These are phyloP conservation scores for Thymelicus acteon DNA, from an alignment of 2,888 invertebrate genomes.

Conservation along the genomic window DNA sequence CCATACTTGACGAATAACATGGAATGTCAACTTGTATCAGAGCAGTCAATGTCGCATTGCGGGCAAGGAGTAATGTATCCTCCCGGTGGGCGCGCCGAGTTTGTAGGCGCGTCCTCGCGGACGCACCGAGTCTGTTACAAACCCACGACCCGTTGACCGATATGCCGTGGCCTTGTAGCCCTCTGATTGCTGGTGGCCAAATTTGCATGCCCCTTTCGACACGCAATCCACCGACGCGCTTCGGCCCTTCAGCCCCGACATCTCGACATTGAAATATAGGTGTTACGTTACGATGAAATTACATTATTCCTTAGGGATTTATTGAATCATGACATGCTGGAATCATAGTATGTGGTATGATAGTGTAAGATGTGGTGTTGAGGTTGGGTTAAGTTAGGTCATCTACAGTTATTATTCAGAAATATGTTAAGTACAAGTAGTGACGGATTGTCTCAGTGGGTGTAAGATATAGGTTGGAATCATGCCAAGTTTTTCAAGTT, in stretches of 20 bases:
- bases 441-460: too few species aligned
- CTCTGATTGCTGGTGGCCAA: constrained; percentile 61
- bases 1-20: constrained; percentile 3
- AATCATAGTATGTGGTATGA: too few species aligned
- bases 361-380: too few species aligned
- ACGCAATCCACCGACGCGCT: constrained; percentile 50
- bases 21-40: constrained; percentile 34
- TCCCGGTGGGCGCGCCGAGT: constrained; percentile 68
- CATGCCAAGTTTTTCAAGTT: too few species aligned
- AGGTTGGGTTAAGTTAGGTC: too few species aligned
- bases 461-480: too few species aligned
- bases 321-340: too few species aligned
- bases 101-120: constrained; percentile 76
- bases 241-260: constrained; percentile 25
- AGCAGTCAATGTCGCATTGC: constrained; percentile 70
- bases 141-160: constrained; percentile 74
- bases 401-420: too few species aligned
- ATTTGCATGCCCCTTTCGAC: constrained; percentile 62
- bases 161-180: constrained; percentile 68
- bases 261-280: constrained; percentile 16
- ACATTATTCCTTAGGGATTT: too few species aligned
- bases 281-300: constrained; percentile 4
- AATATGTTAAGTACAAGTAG: too few species aligned
- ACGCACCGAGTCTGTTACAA: constrained; percentile 48
- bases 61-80: constrained; percentile 73